Evolutionary conservation across 2,113 vertebrate species (phyloP).

Genomic region (Burhinus bistriatus): DNA sequence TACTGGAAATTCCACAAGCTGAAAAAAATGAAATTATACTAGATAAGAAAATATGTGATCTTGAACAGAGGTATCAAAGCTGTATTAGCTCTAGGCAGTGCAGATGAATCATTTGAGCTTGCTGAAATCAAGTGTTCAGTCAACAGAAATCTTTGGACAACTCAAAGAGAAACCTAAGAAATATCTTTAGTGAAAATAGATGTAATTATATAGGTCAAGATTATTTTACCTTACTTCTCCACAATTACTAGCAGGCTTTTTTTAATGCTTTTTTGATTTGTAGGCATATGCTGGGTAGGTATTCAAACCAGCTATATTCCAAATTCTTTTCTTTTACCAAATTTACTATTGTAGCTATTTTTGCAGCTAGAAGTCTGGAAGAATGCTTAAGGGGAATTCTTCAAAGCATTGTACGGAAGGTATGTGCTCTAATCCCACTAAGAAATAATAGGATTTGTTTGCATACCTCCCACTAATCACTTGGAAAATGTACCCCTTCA

Average conservation of each 20-base stretch:
- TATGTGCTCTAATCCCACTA: slow-evolving; percentile 32
- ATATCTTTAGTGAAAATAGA: not conserved
- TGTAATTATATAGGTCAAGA: not conserved
- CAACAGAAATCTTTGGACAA: not conserved
- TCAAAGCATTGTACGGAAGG: slow-evolving; percentile 26
- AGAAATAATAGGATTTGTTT: slow-evolving; percentile 54
- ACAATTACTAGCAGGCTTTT: not conserved
- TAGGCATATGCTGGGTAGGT: fast-evolving
- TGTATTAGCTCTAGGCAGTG: not conserved
- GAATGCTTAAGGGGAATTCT: slow-evolving; percentile 15
- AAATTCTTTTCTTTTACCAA: not conserved
- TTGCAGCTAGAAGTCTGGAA: not conserved
- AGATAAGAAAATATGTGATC: not conserved
- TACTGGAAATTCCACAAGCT: not conserved
- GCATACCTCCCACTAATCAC: slow-evolving; percentile 33
- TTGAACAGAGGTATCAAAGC: not conserved
- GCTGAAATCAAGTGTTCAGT: not conserved
- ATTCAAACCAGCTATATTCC: not conserved
- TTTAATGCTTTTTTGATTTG: not conserved
- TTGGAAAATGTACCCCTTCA: slow-evolving; percentile 8
- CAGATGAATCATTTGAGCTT: not conserved
- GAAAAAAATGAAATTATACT: not conserved
- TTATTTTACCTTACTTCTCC: not conserved
- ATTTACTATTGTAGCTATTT: not conserved
- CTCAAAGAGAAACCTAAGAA: not conserved